A percentile compares a stretch with the other conserved stretches of the same genome.
These are phyloP conservation scores for Herpetotheres cachinnans DNA, from an alignment of 2,113 vertebrate species.

Conservation along the genomic window DNA sequence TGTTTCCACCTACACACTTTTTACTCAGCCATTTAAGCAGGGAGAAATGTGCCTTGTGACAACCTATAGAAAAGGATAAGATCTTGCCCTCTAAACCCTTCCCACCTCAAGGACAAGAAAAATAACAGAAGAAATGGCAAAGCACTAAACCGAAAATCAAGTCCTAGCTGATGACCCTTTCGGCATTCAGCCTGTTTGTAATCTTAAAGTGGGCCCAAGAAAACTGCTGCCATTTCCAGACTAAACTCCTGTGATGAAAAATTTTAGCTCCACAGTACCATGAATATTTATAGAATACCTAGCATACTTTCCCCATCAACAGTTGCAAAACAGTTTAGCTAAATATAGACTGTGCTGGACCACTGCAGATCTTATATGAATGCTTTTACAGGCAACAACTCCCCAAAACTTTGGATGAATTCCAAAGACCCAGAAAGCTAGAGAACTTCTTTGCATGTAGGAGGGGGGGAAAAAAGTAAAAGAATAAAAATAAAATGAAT, in stretches of 20 bases:
- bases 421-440: slow-evolving; percentile 19
- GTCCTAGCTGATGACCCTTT: not conserved
- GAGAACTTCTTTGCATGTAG: not conserved
- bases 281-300: slow-evolving; percentile 35
- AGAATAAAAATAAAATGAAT: not conserved
- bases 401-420: not conserved
- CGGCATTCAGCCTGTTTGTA: not conserved
- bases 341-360: slow-evolving; percentile 58
- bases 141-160: not conserved
- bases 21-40: not conserved
- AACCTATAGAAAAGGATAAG: not conserved
- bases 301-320: slow-evolving; percentile 59
- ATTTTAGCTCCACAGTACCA: not conserved
- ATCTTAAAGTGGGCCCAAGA: not conserved
- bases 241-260: not conserved
- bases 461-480: not conserved
- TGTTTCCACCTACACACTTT: not conserved
- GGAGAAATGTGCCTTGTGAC: not conserved
- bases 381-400: slow-evolving; percentile 24
- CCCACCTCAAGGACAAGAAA: not conserved
- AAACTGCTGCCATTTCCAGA: not conserved
- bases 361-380: slow-evolving; percentile 39
- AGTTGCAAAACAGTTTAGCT: slow-evolving; percentile 59
- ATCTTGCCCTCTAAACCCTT: not conserved
- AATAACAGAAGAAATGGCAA: not conserved